phyloP scores from a whole-genome alignment of 2,113 vertebrate species.

The Probosciger aterrimus region DNA sequence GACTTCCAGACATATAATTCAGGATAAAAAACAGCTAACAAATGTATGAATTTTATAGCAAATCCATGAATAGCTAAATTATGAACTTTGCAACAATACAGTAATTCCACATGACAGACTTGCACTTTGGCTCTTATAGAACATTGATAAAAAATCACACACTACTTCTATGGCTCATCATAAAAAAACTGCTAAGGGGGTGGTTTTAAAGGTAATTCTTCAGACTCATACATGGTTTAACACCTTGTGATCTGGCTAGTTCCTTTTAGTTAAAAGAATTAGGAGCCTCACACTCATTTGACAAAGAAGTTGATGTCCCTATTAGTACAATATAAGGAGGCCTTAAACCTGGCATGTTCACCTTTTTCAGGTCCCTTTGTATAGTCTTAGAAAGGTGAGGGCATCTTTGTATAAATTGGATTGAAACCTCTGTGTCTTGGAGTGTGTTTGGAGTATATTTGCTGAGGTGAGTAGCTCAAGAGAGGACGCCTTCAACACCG shows the following conservation, averaged over 20 bases:
- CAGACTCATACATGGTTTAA: background rate
- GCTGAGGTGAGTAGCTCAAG: too few species aligned
- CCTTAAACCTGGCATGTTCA: background rate
- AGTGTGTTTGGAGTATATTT: background rate
- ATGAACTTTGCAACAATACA: background rate
- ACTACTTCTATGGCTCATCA: background rate
- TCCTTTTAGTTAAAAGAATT: background rate
- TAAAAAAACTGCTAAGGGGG: background rate
- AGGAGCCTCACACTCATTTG: background rate
- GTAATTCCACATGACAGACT: background rate
- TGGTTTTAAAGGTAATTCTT: background rate
- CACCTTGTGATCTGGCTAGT: background rate
- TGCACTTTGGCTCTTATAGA: background rate
- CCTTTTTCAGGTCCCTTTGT: background rate
- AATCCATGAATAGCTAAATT: conserved; percentile 16
- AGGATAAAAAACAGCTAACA: conserved; percentile 10
- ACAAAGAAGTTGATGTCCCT: background rate
- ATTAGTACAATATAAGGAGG: background rate
- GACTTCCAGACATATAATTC: background rate
- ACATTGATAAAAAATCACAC: background rate
- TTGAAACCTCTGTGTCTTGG: background rate
- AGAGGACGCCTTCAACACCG: too few species aligned
- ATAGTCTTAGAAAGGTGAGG: background rate
- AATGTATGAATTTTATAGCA: background rate
- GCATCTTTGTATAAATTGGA: background rate